Evolutionary conservation across 2,797 vertebrate genomes (phyloP), one percentile per base, ranked within the genome.

Genomic region (Poeciliopsis paucimaculata): DNA sequence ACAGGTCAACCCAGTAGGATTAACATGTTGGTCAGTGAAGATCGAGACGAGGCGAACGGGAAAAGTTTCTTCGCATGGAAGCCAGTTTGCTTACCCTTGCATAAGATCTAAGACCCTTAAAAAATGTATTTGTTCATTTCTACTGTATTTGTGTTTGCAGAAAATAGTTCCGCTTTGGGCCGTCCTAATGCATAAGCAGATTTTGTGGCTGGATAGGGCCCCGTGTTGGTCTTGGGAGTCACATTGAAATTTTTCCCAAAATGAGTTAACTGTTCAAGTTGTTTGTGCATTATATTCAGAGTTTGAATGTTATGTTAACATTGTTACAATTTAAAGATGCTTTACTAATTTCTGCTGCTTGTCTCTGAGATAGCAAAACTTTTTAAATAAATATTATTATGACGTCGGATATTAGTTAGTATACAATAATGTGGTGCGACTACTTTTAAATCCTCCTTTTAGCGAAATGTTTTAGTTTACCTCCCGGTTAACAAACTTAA

Each of bases 1-100:
- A 83, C 88, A 87, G 94, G 94, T 95, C 93, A 94, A 76, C 77
- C 36, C 75, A 75, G 84, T 79, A 72, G 91, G 89, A 94, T 94
- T 93, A 93, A 93, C 91, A 84, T 80, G 76, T 78, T 85, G 85
- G 86, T 89, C 91, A 90, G 83, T 84, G 84, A 75, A 84, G 85
- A 85, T 82, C 77, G 90, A 92, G 84, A 82, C 20, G 31, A 85
- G 41, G 71, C 76, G 81, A 71, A 51, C 49, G 66, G 49, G 70
- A 73, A 12, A 78, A 51, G 73, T 46, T 80, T 16, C 55, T 70
- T 75, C 60, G 76, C 72, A 84, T 79, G 47, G 5, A 85, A 39
- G 73, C 75, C 53, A 76, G 57, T 28, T 72, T 72, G 53, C 86
- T 88, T 77, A 34, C 75, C 62, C 16, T 62, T 12, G 76, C 51